Conservation (phyloP, 2,888 invertebrate genomes). For the Poecilus cupreus region DNA sequence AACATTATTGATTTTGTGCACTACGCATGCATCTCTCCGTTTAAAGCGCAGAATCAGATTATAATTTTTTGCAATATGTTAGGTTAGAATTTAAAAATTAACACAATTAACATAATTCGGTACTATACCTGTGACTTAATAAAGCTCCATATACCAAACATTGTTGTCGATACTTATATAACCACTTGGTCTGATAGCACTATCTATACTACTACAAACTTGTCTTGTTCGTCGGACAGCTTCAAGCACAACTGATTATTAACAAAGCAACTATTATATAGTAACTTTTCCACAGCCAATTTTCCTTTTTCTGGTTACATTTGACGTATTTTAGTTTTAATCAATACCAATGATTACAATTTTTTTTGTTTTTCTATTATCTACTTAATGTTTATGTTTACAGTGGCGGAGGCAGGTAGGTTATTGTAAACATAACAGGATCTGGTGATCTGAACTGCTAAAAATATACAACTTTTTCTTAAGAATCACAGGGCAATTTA, state of each 20-base stretch:
- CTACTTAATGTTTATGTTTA: too few relatives aligned
- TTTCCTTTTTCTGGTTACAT: background rate
- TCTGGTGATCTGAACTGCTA: too few relatives aligned
- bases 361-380: too few relatives aligned
- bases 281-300: background rate
- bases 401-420: too few relatives aligned
- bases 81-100: background rate
- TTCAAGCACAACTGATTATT: background rate
- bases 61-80: background rate
- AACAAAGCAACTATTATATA: background rate
- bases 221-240: background rate
- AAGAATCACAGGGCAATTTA: too few relatives aligned
- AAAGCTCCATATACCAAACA: background rate
- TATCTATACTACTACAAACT: background rate
- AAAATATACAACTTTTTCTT: too few relatives aligned
- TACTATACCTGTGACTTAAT: background rate
- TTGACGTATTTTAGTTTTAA: background rate
- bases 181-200: background rate
- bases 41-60: background rate
- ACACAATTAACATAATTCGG: background rate
- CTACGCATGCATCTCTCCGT: background rate
- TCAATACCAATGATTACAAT: too few relatives aligned
- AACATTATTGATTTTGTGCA: background rate
- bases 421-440: too few relatives aligned
- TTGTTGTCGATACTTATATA: background rate